Conservation (phyloP, 1,140 invertebrate genomes). For the Drosophila truncata region DNA sequence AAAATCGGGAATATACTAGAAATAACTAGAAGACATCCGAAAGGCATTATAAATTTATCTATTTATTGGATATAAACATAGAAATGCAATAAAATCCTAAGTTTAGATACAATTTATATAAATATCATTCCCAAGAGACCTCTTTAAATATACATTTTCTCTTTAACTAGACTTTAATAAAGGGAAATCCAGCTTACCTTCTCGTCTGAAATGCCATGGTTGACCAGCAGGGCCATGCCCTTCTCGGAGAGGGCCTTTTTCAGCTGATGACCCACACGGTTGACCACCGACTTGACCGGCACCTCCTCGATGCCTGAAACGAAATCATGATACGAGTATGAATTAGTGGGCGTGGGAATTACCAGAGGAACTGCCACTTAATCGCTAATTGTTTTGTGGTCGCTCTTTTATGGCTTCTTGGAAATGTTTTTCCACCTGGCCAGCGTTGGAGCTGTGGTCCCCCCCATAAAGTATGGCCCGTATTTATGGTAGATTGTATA, state of each 20-base stretch:
- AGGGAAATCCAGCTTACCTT: conserved; percentile 86
- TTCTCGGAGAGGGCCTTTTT: conserved; percentile 89
- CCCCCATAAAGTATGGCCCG: conserved; percentile 42
- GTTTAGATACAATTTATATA: neutral
- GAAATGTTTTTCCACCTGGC: conserved; percentile 35
- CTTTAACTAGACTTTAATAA: neutral
- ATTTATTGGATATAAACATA: neutral
- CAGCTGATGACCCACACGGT: conserved; percentile 89
- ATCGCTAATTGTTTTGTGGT: conserved; percentile 54
- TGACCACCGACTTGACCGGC: conserved; percentile 89
- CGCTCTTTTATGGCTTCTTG: conserved; percentile 44
- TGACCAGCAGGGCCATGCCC: conserved; percentile 90
- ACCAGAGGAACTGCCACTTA: conserved; percentile 56
- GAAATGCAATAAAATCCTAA: neutral
- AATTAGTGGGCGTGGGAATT: conserved; percentile 56
- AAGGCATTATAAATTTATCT: neutral
- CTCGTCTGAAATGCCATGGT: conserved; percentile 90
- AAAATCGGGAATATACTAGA: neutral
- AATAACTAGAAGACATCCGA: too few relatives aligned
- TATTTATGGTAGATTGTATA: conserved; percentile 44
- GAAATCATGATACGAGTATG: conserved; percentile 18
- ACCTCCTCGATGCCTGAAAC: conserved; percentile 88
- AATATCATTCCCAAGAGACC: neutral
- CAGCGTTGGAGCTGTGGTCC: neutral
- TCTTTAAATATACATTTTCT: neutral